Base-by-base conservation (phyloP, 37 sponge, comb jelly and placozoan species). In the Aplysina aerophoba region DNA sequence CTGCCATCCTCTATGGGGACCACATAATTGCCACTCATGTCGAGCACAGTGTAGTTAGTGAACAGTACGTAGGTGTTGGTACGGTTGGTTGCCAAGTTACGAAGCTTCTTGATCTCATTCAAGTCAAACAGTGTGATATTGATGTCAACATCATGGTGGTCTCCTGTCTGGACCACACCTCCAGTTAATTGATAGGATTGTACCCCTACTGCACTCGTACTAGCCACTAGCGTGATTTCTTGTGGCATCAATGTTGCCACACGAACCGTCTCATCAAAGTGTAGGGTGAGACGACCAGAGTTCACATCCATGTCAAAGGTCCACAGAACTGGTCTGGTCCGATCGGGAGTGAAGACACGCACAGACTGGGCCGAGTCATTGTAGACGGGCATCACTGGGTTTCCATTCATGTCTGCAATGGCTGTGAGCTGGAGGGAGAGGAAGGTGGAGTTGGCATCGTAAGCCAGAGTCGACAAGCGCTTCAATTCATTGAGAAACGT, bases 291-390 rank as follows among this genome's bases (percentile, higher is more conserved):
- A 25, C 65, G 39, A 4, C 97, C 97, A 4, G 40, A 2, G 66
- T 96, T 61, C 94, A 96, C 90, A 25, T 96, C 94, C 55, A 96
- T 57, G 35, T 96, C 89, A 79, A 89, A 94, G 0, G 68, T 40
- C 4, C 21, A 59, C 19, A 96, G 86, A 55, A 33, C 28, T 37
- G 97, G 97, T 55, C 27, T n/a, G 11, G 87, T 96, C 17, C 69
- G 86, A 59, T 96, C 97, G 59, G 54, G 15, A 56, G 92, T 92
- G 55, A 79, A 92, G 50, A 72, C 67, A 0, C 81, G 22, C 34
- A 94, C 94, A 14, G 22, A 20, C 37, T 58, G 8, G 30, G 94
- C 89, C 15, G 86, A 71, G 22, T 69, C 62, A 44, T 87, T 85
- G 24, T 15, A 12, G 17, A 94, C 85, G 13, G 85, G 58, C 11